Evolutionary conservation across 2,797 vertebrate species (phyloP).

Genomic region (Neopelma chrysocephalum): DNA sequence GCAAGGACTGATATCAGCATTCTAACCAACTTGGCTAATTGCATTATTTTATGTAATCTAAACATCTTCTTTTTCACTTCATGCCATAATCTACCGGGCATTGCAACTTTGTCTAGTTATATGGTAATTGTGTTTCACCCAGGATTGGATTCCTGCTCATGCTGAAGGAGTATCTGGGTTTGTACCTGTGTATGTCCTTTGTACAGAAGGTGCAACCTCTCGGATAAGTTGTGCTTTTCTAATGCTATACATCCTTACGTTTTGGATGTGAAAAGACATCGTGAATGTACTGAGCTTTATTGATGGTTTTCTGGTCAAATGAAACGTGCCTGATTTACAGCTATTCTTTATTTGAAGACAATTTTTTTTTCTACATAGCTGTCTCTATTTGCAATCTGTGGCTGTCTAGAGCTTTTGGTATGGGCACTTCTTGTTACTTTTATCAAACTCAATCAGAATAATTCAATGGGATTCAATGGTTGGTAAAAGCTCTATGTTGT

Average conservation of each 20-base stretch:
- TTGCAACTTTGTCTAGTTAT: not conserved
- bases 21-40: not conserved
- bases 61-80: not conserved
- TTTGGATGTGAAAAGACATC: not conserved
- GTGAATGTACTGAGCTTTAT: not conserved
- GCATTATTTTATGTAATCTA: not conserved
- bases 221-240: not conserved
- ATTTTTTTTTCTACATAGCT: not conserved
- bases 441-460: not conserved
- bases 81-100: not conserved
- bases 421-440: not conserved
- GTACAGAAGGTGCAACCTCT: not conserved
- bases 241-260: not conserved
- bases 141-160: not conserved
- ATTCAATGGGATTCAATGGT: not conserved
- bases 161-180: not conserved
- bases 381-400: not conserved
- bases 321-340: not conserved
- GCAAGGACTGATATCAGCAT: fast-evolving
- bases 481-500: not conserved
- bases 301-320: not conserved
- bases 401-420: not conserved
- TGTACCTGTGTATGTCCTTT: not conserved
- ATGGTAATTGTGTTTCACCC: not conserved
- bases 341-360: not conserved